A percentile compares a stretch with the other conserved stretches of the same genome.
phyloP scores from a whole-genome alignment of 2,797 vertebrate genomes.

The Oreonectes daqikongensis region DNA sequence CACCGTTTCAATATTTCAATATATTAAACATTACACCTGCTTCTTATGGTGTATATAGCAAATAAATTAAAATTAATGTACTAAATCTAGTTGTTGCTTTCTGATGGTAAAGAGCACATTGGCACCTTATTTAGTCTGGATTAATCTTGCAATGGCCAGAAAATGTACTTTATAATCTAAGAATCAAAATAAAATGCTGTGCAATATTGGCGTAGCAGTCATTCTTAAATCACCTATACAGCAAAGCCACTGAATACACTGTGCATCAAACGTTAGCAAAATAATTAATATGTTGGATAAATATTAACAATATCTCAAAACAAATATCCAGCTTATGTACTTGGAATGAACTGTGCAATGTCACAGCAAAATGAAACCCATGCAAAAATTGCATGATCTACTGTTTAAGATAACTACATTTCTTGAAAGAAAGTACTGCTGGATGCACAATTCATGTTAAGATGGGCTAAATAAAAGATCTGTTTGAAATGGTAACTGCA shows the following conservation, averaged over 20 bases:
- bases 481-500: slow-evolving; percentile 16
- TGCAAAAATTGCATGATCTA: slow-evolving; percentile 18
- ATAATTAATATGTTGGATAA: background rate
- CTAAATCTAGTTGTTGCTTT: slow-evolving; percentile 20
- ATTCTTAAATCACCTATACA: background rate
- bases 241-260: background rate
- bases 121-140: slow-evolving; percentile 26
- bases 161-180: slow-evolving; percentile 15
- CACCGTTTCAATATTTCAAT: slow-evolving; percentile 56
- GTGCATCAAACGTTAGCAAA: background rate
- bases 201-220: background rate
- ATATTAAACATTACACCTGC: slow-evolving; percentile 52
- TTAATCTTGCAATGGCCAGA: slow-evolving; percentile 18
- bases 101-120: slow-evolving; percentile 8
- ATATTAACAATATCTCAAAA: slow-evolving; percentile 21
- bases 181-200: slow-evolving; percentile 4
- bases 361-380: slow-evolving; percentile 9
- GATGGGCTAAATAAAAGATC: background rate
- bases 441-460: slow-evolving; percentile 29
- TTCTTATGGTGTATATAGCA: slow-evolving; percentile 54
- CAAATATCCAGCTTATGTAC: slow-evolving; percentile 7
- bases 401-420: slow-evolving; percentile 16
- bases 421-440: slow-evolving; percentile 37
- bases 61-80: slow-evolving; percentile 21
- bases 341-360: slow-evolving; percentile 33